Evolutionary conservation across 2,888 invertebrate genomes (phyloP).

Genomic region (Drosophila planitibia): DNA sequence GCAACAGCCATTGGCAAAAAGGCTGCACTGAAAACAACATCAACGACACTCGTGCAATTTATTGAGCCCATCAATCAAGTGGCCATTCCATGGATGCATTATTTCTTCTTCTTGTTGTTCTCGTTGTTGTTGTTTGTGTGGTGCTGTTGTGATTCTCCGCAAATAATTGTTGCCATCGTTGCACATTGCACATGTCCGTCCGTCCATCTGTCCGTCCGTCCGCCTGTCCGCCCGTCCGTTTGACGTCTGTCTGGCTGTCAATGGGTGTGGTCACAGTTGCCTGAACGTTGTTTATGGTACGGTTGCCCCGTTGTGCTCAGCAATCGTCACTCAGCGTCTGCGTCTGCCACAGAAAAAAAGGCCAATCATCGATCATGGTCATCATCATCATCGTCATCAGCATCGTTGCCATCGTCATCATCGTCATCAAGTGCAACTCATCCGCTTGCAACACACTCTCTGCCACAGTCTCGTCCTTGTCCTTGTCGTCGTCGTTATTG

Average conservation of each 20-base stretch:
- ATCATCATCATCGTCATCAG: constrained; percentile 82
- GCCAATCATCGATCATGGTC: constrained; percentile 85
- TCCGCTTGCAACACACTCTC: constrained; percentile 4
- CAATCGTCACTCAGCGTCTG: constrained; percentile 76
- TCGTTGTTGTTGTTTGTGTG: constrained; percentile 48
- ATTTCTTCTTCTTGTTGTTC: constrained; percentile 28
- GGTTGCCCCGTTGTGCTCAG: constrained; percentile 47
- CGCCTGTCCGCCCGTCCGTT: constrained; percentile 4
- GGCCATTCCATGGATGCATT: constrained; percentile 66
- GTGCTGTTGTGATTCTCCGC: constrained; percentile 72
- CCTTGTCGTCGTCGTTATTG: constrained; percentile 66
- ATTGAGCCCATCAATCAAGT: constrained; percentile 79
- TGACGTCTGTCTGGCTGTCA: constrained; percentile 53
- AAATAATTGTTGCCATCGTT: constrained; percentile 72
- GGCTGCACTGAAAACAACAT: constrained; percentile 37
- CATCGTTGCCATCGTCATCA: constrained; percentile 43
- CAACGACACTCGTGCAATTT: constrained; percentile 67
- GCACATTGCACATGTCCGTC: constrained; percentile 62
- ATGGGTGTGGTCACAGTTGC: constrained; percentile 75
- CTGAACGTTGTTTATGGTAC: constrained; percentile 59
- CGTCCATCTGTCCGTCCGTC: constrained; percentile 3
- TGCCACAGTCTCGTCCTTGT: constrained; percentile 26
- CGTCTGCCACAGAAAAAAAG: constrained; percentile 66
- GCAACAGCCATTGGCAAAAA: constrained; percentile 19
- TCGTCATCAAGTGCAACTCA: constrained; percentile 34